These are phyloP conservation scores for Ctenochaetus hawaiiensis DNA, from an alignment of 2,797 vertebrate species.

Conservation along the genomic window DNA sequence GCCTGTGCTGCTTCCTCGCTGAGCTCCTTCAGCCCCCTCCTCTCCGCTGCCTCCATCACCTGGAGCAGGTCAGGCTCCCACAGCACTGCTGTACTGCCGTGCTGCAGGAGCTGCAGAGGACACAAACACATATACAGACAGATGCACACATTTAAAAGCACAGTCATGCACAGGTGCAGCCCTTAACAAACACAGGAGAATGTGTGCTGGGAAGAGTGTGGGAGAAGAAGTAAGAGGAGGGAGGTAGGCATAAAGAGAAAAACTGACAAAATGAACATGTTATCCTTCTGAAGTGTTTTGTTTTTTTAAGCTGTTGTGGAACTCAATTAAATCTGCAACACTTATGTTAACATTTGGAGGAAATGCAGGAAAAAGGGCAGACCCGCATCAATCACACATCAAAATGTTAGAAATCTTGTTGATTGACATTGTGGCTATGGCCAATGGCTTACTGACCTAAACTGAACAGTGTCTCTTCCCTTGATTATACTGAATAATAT, in stretches of 20 bases:
- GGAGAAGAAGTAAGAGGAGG: too few species aligned
- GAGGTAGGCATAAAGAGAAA: background rate
- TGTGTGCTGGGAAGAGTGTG: background rate
- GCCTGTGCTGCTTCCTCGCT: slow-evolving; percentile 66
- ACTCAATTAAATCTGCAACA: background rate
- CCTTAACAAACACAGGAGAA: background rate
- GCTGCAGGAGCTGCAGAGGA: slow-evolving; percentile 78
- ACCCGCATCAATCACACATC: background rate
- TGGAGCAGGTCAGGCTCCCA: slow-evolving; percentile 76
- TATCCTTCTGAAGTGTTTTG: background rate
- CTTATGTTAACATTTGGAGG: background rate
- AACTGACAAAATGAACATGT: background rate
- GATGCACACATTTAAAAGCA: slow-evolving; percentile 1
- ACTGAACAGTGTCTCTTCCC: slow-evolving; percentile 3
- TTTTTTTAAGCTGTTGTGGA: too few species aligned
- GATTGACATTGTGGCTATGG: background rate
- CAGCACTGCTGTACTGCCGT: slow-evolving; percentile 58
- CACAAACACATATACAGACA: slow-evolving; percentile 16
- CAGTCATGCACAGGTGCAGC: background rate
- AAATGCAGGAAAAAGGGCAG: background rate
- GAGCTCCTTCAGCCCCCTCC: slow-evolving; percentile 76
- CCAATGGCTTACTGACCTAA: background rate
- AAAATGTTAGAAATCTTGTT: background rate
- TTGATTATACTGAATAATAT: slow-evolving; percentile 17
- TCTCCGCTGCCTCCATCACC: slow-evolving; percentile 79